Evolutionary conservation across 2,797 vertebrate genomes (phyloP).

Genomic region (Mormyrus proboscirostris): DNA sequence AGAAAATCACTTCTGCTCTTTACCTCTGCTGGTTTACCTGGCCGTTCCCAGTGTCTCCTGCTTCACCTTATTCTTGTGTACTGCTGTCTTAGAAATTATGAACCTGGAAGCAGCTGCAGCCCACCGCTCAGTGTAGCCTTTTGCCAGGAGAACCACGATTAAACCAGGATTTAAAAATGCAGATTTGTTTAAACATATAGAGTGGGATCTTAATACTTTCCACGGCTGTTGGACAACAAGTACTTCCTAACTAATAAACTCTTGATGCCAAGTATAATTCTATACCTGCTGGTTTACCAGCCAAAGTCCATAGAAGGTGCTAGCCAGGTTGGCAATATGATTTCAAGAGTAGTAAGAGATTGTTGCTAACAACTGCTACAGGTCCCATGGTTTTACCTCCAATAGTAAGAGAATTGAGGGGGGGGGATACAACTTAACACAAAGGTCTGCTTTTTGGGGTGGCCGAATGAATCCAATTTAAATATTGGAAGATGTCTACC

Average conservation of each 20-base stretch:
- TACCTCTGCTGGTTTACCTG: too few relatives aligned
- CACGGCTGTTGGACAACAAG: not conserved
- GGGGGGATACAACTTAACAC: not conserved
- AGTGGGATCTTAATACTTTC: too few relatives aligned
- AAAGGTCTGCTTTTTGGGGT: not conserved
- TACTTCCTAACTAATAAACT: not conserved
- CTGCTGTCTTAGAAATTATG: too few relatives aligned
- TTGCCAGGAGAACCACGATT: not conserved
- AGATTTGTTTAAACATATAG: not conserved
- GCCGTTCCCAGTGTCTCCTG: too few relatives aligned
- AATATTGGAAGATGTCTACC: not conserved
- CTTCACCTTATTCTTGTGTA: too few relatives aligned
- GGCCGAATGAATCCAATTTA: not conserved
- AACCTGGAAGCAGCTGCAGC: too few relatives aligned
- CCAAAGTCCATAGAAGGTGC: not conserved
- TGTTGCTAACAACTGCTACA: not conserved
- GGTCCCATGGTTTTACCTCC: not conserved
- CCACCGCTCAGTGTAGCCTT: not conserved
- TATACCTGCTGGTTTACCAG: not conserved
- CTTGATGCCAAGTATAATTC: not conserved
- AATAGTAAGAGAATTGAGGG: not conserved
- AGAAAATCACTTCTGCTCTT: too few relatives aligned
- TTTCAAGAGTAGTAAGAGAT: not conserved
- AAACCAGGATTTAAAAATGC: not conserved
- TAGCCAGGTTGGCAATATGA: not conserved